phyloP scores from a whole-genome alignment of 1,140 invertebrate genomes.

The Drosophila kurseongensis region DNA sequence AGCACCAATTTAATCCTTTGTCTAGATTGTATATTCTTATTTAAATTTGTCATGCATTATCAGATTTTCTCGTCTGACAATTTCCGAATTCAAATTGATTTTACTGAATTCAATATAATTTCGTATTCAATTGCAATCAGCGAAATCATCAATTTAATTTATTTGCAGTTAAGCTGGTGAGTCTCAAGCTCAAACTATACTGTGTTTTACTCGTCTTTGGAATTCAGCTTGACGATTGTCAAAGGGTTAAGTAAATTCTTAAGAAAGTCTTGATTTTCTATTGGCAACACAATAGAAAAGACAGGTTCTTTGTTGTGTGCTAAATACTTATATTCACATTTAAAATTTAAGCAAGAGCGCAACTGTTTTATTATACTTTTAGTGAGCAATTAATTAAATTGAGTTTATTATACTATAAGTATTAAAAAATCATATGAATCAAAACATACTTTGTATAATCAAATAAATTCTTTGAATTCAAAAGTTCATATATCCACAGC shows the following conservation, averaged over 20 bases:
- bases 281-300: too few species aligned
- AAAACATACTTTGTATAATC: too few species aligned
- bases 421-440: too few species aligned
- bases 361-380: not conserved
- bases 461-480: not conserved
- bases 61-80: not conserved
- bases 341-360: not conserved
- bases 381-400: not conserved
- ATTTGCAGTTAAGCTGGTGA: slow-evolving; percentile 1
- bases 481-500: not conserved
- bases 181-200: not conserved
- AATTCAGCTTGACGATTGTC: not conserved
- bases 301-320: not conserved
- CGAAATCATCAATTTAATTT: not conserved
- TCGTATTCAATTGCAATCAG: not conserved
- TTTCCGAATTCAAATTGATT: slow-evolving; percentile 8
- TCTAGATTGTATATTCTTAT: not conserved
- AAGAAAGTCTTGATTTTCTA: not conserved
- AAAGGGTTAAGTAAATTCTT: not conserved
- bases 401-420: not conserved
- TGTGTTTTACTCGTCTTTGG: not conserved
- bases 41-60: not conserved
- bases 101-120: not conserved
- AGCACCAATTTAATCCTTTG: not conserved
- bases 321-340: not conserved